Evolutionary conservation across 2,113 vertebrate species (phyloP), one percentile per base, ranked within the genome.

Genomic region (Sus scrofa): DNA sequence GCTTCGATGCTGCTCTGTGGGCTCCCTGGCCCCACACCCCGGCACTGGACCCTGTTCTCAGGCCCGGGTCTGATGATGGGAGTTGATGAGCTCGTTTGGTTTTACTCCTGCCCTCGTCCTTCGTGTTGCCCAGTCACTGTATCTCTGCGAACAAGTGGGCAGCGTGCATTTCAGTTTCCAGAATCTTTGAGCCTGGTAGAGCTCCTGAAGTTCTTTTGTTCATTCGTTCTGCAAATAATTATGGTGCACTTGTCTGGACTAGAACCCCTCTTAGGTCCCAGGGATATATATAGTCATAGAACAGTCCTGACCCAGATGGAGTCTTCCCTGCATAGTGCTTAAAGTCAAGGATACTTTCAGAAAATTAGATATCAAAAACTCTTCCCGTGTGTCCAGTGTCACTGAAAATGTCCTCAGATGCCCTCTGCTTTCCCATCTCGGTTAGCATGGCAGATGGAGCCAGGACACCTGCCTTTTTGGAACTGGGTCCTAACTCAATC

Each of bases 1-100:
- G 13, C 63, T n/a, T 16, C 9, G n/a, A 34, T 6, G 3, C 58
- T 67, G 37, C 77, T n/a, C 0, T 0, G 24, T 1, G 22, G 52
- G 37, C 27, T 15, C 44, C 34, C 81, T 44, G 3, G 3, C 30
- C 78, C 50, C 11, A 1, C 24, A 11, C 27, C 58, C 6, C 65
- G 22, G 26, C 92, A 13, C 14, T 7, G 4, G 16, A 15, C 52
- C 44, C 13, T 0, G 1, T 60, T 52, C 58, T 75, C 84, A 67
- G 75, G 44, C 54, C 82, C 30, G 2, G 39, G 65, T 58, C 26
- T 30, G 34, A 44, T 24, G 37, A 13, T 1, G 37, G 37, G 3
- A 68, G n/a, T 3, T 60, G 4, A 15, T 18, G 34, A 58, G 58
- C 62, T 4, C 26, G 0, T 24, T 39, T n/a, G 75, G 16, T 75